Conservation (phyloP, 2,113 vertebrate species). For the Oncorhynchus tshawytscha region DNA sequence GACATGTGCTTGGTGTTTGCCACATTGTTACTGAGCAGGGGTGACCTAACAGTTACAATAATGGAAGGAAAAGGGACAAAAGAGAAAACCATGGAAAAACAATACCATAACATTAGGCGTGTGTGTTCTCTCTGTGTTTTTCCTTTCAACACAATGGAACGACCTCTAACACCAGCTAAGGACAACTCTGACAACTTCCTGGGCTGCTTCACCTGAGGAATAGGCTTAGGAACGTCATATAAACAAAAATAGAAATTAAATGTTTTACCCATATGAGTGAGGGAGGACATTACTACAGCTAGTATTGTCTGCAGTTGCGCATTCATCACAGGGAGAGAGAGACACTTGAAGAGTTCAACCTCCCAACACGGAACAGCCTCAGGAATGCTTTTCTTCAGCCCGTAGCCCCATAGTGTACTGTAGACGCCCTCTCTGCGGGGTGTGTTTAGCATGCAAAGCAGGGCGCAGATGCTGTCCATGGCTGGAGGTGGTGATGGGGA, state of each 20-base stretch:
- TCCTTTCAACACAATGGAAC: not conserved
- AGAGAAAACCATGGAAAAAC: slow-evolving; percentile 2
- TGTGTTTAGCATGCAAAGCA: slow-evolving; percentile 76
- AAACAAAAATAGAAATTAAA: not conserved
- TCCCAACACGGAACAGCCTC: slow-evolving; percentile 52
- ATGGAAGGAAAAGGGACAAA: slow-evolving; percentile 1
- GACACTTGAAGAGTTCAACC: slow-evolving; percentile 16
- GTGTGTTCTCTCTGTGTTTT: not conserved
- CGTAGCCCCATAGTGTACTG: slow-evolving; percentile 45
- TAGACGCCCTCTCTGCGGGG: slow-evolving; percentile 72
- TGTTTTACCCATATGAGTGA: not conserved
- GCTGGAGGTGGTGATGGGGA: slow-evolving; percentile 27
- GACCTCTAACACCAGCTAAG: not conserved
- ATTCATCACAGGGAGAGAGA: not conserved
- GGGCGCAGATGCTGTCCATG: slow-evolving; percentile 75
- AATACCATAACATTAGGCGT: not conserved
- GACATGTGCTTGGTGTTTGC: slow-evolving; percentile 13
- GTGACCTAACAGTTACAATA: slow-evolving; percentile 5
- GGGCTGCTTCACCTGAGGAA: not conserved
- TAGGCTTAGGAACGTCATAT: not conserved
- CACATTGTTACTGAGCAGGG: slow-evolving; percentile 5
- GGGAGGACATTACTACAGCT: not conserved
- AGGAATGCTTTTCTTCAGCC: slow-evolving; percentile 72
- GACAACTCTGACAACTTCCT: not conserved
- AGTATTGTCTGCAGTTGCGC: not conserved